Evolutionary conservation across 1,140 invertebrate genomes (phyloP), one percentile per base, ranked within the genome.

Genomic region (Yoshiicerus persimilis): DNA sequence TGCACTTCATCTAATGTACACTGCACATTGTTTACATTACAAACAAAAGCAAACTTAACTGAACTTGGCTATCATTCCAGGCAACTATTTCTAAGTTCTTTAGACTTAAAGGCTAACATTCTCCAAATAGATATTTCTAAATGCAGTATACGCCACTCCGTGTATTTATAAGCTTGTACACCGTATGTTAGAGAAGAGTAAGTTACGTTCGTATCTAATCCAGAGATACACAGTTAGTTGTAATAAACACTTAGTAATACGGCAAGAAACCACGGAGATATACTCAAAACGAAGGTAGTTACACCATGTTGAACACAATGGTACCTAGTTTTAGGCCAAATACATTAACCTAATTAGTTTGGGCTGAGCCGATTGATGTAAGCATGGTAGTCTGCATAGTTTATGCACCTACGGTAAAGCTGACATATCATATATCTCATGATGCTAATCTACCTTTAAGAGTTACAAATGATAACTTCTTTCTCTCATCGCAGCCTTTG

Each of bases 281-380:
- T 70, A 27, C 10, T 25, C 30, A 70, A 13, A 13, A 30, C 0
- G 30, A 10, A 30, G 66, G 66, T 32, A 70, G 25, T 70, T 70
- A 32, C 62, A 64, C 66, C 10, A 70, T 66, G 64, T 4, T 5
- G 66, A 27, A 27, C 25, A 27, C 25, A 32, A 32, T 70, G 66
- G 20, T 75, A 83, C 32, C n/a, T n/a, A n/a, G n/a, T 83, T 38
- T 36, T 6, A 20, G 77, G 20, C 10, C 38, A 83, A 34, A 83
- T 36, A 39, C 77, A 83, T 83, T 83, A 83, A 83, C 77, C 77
- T 83, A 83, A 83, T 83, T 83, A 83, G 38, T 83, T 39, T 83
- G 66, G 66, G 66, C 27, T 70, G 66, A 70, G 66, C 66, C 66
- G 30, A 30, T 70, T 70, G 47, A 56, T 56, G 47, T 5, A 56